Percentiles rank a stretch among this genome's conserved stretches.
phyloP scores from a whole-genome alignment of 2,888 invertebrate genomes.

The Nysson spinosus region DNA sequence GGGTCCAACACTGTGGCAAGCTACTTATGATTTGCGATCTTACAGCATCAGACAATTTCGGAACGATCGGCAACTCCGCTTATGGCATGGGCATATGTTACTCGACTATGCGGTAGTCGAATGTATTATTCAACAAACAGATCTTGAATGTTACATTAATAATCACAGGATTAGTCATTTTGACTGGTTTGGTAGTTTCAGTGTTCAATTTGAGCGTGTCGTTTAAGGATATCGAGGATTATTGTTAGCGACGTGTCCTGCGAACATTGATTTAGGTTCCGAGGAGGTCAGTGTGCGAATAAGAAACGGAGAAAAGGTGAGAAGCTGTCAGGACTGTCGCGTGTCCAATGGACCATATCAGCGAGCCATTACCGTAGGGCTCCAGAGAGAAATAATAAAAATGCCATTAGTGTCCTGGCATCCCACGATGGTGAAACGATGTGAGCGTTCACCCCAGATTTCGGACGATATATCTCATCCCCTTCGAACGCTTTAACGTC shows the following conservation, averaged over 20 bases:
- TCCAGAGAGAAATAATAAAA: conserved; percentile 75
- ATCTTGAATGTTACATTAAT: neutral
- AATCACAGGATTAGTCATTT: neutral
- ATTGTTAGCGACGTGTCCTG: neutral
- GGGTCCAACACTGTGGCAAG: conserved; percentile 50
- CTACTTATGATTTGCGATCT: conserved; percentile 58
- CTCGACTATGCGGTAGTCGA: too few species aligned
- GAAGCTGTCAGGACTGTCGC: conserved; percentile 72
- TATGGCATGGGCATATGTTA: conserved; percentile 1
- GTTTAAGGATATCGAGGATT: conserved; percentile 2
- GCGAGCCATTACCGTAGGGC: conserved; percentile 63
- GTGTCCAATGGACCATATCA: conserved; percentile 73
- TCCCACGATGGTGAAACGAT: conserved; percentile 57
- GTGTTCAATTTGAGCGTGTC: neutral
- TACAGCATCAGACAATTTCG: conserved; percentile 36
- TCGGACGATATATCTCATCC: conserved; percentile 64
- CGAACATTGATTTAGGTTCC: conserved; percentile 14
- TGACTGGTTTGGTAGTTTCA: neutral
- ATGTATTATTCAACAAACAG: neutral
- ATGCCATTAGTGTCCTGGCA: conserved; percentile 74
- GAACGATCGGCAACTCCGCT: conserved; percentile 18
- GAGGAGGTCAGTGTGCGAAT: neutral
- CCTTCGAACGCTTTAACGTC: conserved; percentile 63
- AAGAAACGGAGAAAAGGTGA: conserved; percentile 53
- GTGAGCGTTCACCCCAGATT: conserved; percentile 65